Conservation (phyloP, 2,888 invertebrate genomes). For the Lacanobia oleracea region DNA sequence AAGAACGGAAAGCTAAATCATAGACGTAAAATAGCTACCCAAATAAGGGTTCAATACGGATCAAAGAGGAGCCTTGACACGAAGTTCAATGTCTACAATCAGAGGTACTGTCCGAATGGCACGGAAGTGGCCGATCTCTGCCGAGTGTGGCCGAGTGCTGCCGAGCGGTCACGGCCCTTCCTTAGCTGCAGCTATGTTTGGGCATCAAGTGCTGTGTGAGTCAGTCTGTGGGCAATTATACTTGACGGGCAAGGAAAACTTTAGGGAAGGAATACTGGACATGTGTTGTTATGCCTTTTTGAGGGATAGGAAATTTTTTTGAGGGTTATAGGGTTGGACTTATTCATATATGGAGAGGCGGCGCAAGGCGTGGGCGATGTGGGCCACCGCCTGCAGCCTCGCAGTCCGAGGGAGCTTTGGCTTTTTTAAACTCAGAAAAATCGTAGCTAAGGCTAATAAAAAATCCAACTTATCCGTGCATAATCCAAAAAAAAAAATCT, state of each 20-base stretch:
- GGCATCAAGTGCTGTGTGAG: slow-evolving; percentile 53
- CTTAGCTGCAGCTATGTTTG: slow-evolving; percentile 58
- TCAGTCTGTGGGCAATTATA: slow-evolving; percentile 45
- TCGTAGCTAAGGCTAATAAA: too few relatives aligned
- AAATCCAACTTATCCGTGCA: too few relatives aligned
- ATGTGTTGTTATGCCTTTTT: slow-evolving; percentile 13
- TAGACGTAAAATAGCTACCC: slow-evolving; percentile 16
- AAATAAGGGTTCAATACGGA: slow-evolving; percentile 17
- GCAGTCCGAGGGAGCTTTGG: too few relatives aligned
- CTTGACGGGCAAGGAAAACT: slow-evolving; percentile 40
- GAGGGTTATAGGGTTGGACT: background rate
- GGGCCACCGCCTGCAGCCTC: too few relatives aligned
- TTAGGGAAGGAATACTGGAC: background rate
- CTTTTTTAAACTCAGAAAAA: too few relatives aligned
- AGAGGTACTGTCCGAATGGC: slow-evolving; percentile 25
- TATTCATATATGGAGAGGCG: too few relatives aligned
- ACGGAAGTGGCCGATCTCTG: slow-evolving; percentile 52
- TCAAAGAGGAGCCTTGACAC: slow-evolving; percentile 24
- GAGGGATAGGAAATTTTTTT: slow-evolving; percentile 12
- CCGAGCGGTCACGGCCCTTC: slow-evolving; percentile 50
- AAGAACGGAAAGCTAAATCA: background rate
- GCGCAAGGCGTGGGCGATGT: too few relatives aligned
- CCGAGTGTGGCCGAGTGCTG: slow-evolving; percentile 23
- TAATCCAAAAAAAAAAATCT: too few relatives aligned
- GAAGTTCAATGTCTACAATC: slow-evolving; percentile 48